Evolutionary conservation across 1,140 invertebrate species (phyloP).

Genomic region (Holotrichia oblita): DNA sequence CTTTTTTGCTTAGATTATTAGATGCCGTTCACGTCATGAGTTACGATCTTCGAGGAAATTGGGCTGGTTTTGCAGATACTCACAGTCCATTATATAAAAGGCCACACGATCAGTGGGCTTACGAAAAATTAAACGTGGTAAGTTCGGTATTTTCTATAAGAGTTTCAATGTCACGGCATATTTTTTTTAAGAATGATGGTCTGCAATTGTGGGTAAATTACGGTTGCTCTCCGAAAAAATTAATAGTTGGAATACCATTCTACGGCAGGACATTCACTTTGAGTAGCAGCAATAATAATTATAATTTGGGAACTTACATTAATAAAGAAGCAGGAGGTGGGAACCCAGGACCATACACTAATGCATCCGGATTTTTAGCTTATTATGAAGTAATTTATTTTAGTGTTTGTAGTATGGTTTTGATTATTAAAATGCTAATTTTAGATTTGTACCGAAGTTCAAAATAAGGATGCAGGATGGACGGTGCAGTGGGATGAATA

Average conservation of each 20-base stretch:
- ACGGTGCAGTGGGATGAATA: constrained; percentile 82
- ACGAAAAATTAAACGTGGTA: constrained; percentile 89
- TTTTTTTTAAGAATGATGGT: constrained; percentile 77
- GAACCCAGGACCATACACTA: constrained; percentile 82
- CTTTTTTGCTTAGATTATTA: constrained; percentile 64
- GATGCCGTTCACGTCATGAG: constrained; percentile 91
- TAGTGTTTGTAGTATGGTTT: not conserved
- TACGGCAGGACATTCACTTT: constrained; percentile 87
- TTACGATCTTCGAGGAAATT: constrained; percentile 91
- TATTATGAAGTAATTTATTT: constrained; percentile 80
- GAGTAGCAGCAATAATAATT: constrained; percentile 81
- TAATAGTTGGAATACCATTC: constrained; percentile 88
- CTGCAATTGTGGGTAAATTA: constrained; percentile 85
- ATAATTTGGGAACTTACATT: constrained; percentile 83
- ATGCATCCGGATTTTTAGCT: constrained; percentile 84
- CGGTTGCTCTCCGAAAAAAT: constrained; percentile 86
- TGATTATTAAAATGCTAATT: constrained; percentile 33
- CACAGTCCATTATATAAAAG: constrained; percentile 86
- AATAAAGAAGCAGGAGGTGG: constrained; percentile 90
- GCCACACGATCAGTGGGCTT: constrained; percentile 86
- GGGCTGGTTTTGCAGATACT: constrained; percentile 89
- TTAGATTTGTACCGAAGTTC: constrained; percentile 80
- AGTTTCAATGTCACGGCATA: not conserved
- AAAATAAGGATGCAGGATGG: constrained; percentile 77
- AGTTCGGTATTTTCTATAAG: constrained; percentile 56